phyloP scores from a whole-genome alignment of 2,888 invertebrate species.

The Aquatica leii region DNA sequence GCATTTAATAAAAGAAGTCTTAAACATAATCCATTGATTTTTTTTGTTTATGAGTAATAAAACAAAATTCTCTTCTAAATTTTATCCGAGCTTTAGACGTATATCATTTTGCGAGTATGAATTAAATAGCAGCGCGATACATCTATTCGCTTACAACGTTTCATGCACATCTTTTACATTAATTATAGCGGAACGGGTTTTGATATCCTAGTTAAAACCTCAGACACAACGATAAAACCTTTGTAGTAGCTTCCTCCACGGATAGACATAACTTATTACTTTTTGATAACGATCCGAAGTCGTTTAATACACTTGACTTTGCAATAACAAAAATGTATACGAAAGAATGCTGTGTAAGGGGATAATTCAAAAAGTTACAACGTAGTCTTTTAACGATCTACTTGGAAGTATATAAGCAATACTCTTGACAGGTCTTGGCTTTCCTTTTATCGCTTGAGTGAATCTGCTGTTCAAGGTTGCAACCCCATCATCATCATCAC shows the following conservation, averaged over 20 bases:
- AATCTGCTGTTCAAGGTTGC: slow-evolving; percentile 47
- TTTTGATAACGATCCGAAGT: slow-evolving; percentile 21
- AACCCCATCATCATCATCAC: slow-evolving; percentile 37
- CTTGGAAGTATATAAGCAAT: slow-evolving; percentile 3
- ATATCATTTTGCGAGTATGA: too few relatives aligned
- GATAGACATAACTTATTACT: slow-evolving; percentile 17
- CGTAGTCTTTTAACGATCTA: slow-evolving; percentile 3
- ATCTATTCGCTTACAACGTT: neutral
- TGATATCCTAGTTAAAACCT: slow-evolving; percentile 24
- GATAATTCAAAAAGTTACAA: neutral
- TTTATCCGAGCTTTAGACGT: too few relatives aligned
- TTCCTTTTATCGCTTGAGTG: slow-evolving; percentile 42
- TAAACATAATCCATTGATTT: too few relatives aligned
- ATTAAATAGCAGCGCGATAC: too few relatives aligned
- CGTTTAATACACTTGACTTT: slow-evolving; percentile 13
- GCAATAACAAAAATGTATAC: slow-evolving; percentile 1
- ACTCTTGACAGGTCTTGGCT: slow-evolving; percentile 19
- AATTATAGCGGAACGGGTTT: slow-evolving; percentile 24
- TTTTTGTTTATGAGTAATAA: too few relatives aligned
- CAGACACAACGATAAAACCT: slow-evolving; percentile 21
- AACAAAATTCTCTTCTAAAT: too few relatives aligned
- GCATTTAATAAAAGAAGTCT: too few relatives aligned
- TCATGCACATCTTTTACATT: slow-evolving; percentile 22
- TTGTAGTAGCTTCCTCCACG: slow-evolving; percentile 19
- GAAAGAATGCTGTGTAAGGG: too few relatives aligned